phyloP scores from a whole-genome alignment of 2,797 vertebrate species.

The Bothrops alternatus region DNA sequence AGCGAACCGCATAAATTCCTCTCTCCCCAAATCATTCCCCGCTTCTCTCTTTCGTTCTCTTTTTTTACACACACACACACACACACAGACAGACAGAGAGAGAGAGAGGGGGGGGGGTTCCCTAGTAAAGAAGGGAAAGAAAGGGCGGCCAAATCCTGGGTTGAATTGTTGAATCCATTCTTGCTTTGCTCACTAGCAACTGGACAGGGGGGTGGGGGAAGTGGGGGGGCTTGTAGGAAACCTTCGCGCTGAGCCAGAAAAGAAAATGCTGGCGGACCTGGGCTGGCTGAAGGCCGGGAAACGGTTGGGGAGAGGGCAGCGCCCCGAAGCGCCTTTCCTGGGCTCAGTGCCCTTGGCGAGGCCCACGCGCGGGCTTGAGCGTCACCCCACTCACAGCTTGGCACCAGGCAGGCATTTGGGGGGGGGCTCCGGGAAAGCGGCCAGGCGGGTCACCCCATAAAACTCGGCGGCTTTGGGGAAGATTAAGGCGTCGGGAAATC shows the following conservation, averaged over 20 bases:
- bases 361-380: neutral
- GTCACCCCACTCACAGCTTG: neutral
- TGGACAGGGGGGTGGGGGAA: fast-evolving
- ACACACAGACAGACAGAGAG: neutral
- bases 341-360: neutral
- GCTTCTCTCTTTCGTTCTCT: neutral
- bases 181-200: neutral
- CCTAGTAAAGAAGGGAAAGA: neutral
- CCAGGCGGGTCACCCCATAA: neutral
- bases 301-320: neutral
- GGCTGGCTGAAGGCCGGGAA: neutral
- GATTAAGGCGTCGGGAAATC: neutral
- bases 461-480: neutral
- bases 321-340: neutral
- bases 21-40: neutral
- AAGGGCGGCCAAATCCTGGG: neutral
- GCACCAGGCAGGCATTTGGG: neutral
- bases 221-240: neutral
- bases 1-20: neutral
- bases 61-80: neutral
- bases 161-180: neutral
- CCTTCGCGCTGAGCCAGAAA: neutral
- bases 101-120: neutral
- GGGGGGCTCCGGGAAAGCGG: neutral
- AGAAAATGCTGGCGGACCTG: neutral